These are phyloP conservation scores for Scomberomorus guttatus DNA, from an alignment of 2,797 vertebrate genomes.

Conservation along the genomic window DNA sequence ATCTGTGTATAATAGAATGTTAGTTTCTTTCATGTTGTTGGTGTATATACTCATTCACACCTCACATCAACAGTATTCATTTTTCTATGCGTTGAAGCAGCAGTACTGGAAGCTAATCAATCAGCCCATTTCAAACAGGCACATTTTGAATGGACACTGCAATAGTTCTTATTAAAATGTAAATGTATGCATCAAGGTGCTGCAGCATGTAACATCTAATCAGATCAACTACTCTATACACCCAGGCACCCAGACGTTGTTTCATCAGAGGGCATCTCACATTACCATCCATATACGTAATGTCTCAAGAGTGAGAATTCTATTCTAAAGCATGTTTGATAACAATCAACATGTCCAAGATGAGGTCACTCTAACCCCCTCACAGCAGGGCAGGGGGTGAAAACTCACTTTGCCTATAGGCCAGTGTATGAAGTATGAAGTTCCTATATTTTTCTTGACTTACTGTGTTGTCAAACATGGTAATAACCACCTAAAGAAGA, in stretches of 20 bases:
- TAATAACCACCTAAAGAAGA: not conserved
- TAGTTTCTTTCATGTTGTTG: no score
- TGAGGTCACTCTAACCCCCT: not conserved
- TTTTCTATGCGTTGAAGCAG: no score
- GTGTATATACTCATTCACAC: no score
- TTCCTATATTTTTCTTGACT: not conserved
- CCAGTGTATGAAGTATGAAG: not conserved
- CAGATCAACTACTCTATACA: not conserved
- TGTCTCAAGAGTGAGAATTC: not conserved
- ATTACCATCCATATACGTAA: not conserved
- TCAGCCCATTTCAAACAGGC: no score
- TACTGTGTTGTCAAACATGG: not conserved
- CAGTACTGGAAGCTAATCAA: no score
- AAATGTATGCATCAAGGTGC: not conserved
- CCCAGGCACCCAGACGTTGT: not conserved
- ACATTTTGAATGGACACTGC: no score
- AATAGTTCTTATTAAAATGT: not conserved
- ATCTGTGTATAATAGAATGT: no score
- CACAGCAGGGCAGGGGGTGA: not conserved
- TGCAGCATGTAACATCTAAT: slow-evolving; percentile 12
- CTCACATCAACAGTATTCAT: no score
- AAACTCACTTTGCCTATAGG: no score
- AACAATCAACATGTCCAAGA: not conserved
- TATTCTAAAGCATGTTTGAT: not conserved
- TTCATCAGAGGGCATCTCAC: not conserved